These are phyloP conservation scores for Lichenostomus cassidix DNA, from an alignment of 2,113 vertebrate species.

Conservation along the genomic window DNA sequence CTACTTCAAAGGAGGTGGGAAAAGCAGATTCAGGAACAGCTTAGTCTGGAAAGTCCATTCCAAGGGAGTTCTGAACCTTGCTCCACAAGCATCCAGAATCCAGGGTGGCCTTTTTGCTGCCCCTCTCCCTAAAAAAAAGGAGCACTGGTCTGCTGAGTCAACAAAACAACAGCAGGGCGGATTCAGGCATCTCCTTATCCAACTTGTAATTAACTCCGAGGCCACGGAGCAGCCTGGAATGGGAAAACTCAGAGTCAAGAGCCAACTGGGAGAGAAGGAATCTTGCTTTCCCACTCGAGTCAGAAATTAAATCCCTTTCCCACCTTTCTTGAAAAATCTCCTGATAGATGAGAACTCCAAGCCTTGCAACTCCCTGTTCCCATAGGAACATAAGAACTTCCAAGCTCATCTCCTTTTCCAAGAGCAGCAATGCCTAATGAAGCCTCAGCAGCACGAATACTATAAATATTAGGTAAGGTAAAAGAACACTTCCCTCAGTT, in stretches of 20 bases:
- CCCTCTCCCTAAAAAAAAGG: not conserved
- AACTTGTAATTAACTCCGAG: not conserved
- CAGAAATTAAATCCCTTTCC: constrained; percentile 1
- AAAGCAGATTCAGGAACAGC: not conserved
- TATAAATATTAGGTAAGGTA: not conserved
- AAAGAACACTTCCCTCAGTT: not conserved
- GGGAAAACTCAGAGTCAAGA: not conserved
- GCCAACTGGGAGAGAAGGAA: not conserved
- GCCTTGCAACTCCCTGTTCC: constrained; percentile 11
- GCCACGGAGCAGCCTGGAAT: not conserved
- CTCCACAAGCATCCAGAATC: not conserved
- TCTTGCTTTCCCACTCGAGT: not conserved
- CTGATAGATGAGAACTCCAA: not conserved
- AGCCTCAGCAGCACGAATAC: not conserved
- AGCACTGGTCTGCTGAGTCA: not conserved
- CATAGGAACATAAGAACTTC: constrained; percentile 13
- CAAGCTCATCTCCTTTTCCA: not conserved
- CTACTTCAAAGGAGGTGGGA: not conserved
- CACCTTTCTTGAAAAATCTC: not conserved
- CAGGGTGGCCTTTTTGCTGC: not conserved
- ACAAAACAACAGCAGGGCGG: not conserved
- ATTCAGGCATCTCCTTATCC: not conserved
- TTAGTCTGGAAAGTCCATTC: not conserved
- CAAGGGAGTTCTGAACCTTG: not conserved
- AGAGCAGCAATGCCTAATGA: not conserved